Conservation (phyloP, 2,797 vertebrate species). For the Alca torda region DNA sequence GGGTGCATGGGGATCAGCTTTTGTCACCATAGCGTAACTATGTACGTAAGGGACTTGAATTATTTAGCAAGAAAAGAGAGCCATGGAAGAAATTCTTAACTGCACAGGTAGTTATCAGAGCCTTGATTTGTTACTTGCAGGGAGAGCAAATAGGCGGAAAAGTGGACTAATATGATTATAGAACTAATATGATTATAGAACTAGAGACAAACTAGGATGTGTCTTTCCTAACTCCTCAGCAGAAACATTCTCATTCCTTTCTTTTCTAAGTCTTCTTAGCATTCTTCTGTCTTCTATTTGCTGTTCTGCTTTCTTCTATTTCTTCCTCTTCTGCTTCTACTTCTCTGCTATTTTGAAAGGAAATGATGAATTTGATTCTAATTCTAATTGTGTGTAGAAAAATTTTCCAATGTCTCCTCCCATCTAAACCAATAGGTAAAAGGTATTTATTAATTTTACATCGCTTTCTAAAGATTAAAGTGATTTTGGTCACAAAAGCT, state of each 20-base stretch:
- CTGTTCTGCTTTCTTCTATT: background rate
- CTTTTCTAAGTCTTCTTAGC: background rate
- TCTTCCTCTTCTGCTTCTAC: background rate
- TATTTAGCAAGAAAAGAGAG: background rate
- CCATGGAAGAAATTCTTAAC: background rate
- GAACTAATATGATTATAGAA: background rate
- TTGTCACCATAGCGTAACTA: background rate
- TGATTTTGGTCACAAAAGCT: background rate
- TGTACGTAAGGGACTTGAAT: background rate
- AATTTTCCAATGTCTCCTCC: background rate
- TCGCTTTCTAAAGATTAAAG: background rate
- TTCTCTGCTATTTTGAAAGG: background rate
- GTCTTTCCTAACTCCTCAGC: background rate
- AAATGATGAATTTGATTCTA: background rate
- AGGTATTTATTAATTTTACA: background rate
- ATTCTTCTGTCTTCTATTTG: background rate
- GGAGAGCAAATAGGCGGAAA: background rate
- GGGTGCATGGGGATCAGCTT: rapidly evolving
- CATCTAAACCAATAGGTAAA: background rate
- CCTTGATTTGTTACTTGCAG: background rate
- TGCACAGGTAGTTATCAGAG: background rate
- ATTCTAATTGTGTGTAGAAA: background rate
- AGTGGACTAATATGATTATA: background rate
- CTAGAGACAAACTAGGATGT: background rate
- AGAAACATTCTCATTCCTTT: background rate